Percentiles rank a stretch among this genome's conserved stretches.
Evolutionary conservation across 2,888 invertebrate genomes (phyloP).

Genomic region (Esperia sulphurella): DNA sequence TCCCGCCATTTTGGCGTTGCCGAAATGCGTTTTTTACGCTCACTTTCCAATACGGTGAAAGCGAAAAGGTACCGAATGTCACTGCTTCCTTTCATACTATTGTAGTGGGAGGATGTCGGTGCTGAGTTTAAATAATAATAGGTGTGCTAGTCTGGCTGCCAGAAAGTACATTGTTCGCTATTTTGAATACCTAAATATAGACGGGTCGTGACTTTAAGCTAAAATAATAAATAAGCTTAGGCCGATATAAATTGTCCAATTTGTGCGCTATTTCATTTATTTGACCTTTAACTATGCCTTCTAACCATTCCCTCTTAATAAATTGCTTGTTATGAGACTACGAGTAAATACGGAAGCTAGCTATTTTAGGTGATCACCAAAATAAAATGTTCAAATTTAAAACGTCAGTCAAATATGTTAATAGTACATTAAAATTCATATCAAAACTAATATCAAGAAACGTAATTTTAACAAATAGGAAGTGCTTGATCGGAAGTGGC

Average conservation of each 20-base stretch:
- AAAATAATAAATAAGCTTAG: too few species aligned
- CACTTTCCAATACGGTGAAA: conserved; percentile 79
- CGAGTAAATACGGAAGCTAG: conserved; percentile 6
- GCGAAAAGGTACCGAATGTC: conserved; percentile 76
- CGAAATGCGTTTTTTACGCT: conserved; percentile 78
- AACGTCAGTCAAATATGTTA: conserved; percentile 9
- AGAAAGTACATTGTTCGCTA: conserved; percentile 51
- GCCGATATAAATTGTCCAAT: too few species aligned
- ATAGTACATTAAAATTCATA: conserved; percentile 13
- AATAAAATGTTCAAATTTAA: neutral
- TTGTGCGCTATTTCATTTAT: neutral
- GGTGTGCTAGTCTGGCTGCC: conserved; percentile 40
- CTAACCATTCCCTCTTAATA: neutral
- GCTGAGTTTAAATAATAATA: conserved; percentile 61
- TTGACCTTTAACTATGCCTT: too few species aligned
- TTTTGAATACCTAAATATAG: conserved; percentile 31
- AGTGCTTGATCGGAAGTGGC: conserved; percentile 67
- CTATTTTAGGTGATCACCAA: neutral
- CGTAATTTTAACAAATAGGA: conserved; percentile 49
- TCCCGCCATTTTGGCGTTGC: conserved; percentile 66
- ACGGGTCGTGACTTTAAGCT: conserved; percentile 16
- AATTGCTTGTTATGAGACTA: neutral
- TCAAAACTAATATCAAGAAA: conserved; percentile 10
- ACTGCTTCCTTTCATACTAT: conserved; percentile 73
- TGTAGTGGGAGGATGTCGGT: conserved; percentile 67